Evolutionary conservation across 2,113 vertebrate species (phyloP).

Genomic region (Dicrurus megarhynchus): DNA sequence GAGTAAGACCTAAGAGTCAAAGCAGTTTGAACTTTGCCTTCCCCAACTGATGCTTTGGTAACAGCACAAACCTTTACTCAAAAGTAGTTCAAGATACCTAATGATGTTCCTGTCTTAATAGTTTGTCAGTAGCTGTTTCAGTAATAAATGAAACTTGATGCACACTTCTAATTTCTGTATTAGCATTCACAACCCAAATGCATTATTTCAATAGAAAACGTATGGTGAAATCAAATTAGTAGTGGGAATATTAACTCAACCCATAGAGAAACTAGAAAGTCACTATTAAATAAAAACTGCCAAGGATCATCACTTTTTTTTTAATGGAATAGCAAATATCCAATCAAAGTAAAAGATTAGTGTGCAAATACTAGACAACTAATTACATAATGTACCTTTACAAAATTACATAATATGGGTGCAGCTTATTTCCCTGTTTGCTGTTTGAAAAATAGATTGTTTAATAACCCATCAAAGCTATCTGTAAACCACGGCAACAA

Average conservation of each 20-base stretch:
- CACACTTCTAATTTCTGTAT: neutral
- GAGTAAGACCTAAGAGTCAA: neutral
- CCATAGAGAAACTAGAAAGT: neutral
- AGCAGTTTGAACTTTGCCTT: neutral
- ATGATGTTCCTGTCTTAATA: neutral
- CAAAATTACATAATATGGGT: slow-evolving; percentile 68
- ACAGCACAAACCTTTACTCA: neutral
- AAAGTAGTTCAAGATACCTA: neutral
- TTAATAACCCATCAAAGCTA: slow-evolving; percentile 84
- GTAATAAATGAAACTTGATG: neutral
- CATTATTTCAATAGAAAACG: neutral
- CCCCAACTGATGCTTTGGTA: neutral
- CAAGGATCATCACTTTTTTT: neutral
- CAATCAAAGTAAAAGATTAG: slow-evolving; percentile 55
- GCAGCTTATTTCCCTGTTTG: slow-evolving; percentile 72
- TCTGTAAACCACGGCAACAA: slow-evolving; percentile 82
- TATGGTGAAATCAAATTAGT: neutral
- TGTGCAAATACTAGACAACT: slow-evolving; percentile 50
- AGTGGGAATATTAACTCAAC: neutral
- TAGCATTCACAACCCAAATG: neutral
- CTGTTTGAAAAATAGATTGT: slow-evolving; percentile 79
- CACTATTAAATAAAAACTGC: neutral
- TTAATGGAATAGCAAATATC: slow-evolving; percentile 39
- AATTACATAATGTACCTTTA: slow-evolving; percentile 75
- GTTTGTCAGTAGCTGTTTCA: neutral